Conservation (phyloP, 2,797 vertebrate genomes). For the Sebastes kiyomatsui region DNA sequence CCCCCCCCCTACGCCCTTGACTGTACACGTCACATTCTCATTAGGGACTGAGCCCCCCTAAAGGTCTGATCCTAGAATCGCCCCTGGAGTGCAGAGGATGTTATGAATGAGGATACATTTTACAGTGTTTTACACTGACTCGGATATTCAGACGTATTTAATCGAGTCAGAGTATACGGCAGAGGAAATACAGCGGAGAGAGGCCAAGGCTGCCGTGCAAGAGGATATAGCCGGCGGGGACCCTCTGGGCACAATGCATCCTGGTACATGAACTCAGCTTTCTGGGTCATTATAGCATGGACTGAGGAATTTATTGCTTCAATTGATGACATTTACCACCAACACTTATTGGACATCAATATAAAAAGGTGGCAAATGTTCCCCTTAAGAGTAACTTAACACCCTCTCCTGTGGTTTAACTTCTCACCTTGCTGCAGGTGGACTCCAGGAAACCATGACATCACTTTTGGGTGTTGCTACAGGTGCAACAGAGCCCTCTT, state of each 20-base stretch:
- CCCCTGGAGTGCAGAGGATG: too few species aligned
- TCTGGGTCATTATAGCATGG: too few species aligned
- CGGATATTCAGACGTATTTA: neutral
- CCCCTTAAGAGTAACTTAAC: neutral
- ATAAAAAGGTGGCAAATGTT: neutral
- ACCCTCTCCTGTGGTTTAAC: neutral
- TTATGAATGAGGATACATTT: neutral
- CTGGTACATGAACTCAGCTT: too few species aligned
- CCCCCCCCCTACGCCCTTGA: too few species aligned
- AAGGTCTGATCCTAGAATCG: too few species aligned
- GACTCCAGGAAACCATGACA: neutral
- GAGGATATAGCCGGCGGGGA: too few species aligned
- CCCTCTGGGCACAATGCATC: too few species aligned
- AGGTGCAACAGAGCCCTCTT: neutral
- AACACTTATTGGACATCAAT: too few species aligned
- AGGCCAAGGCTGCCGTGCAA: neutral
- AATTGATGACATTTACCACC: too few species aligned
- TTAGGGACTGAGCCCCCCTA: too few species aligned
- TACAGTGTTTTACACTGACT: neutral
- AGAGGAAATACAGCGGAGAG: neutral
- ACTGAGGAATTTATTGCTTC: too few species aligned
- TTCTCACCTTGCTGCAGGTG: neutral
- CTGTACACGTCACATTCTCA: too few species aligned
- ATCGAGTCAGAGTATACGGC: neutral
- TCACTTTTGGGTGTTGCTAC: neutral